phyloP scores from a whole-genome alignment of 2,888 invertebrate genomes.

The Hirtodrosophila duncani region DNA sequence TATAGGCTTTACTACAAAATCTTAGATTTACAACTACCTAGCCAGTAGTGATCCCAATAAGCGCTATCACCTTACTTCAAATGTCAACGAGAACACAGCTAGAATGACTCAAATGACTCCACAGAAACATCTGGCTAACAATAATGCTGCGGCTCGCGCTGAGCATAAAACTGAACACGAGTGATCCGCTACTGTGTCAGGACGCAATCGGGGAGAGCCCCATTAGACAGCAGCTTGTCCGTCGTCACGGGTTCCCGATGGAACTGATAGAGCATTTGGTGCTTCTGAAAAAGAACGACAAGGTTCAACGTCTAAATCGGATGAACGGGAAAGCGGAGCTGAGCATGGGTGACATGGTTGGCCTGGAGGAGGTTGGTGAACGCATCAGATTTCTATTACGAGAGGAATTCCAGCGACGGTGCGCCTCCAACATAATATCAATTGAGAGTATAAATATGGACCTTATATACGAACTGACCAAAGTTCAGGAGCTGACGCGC shows the following conservation, averaged over 20 bases:
- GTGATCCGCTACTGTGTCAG: slow-evolving; percentile 85
- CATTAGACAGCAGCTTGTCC: slow-evolving; percentile 77
- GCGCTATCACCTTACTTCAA: no score
- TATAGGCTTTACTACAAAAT: slow-evolving; percentile 54
- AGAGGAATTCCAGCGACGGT: slow-evolving; percentile 93
- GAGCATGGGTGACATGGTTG: slow-evolving; percentile 74
- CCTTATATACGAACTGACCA: slow-evolving; percentile 89
- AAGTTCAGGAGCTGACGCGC: slow-evolving; percentile 91
- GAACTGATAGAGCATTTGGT: slow-evolving; percentile 92
- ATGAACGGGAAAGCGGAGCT: slow-evolving; percentile 95
- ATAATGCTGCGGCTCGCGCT: slow-evolving; percentile 75
- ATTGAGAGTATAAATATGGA: slow-evolving; percentile 94
- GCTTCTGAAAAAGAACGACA: slow-evolving; percentile 89
- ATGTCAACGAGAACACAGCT: slow-evolving; percentile 7
- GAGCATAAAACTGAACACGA: slow-evolving; percentile 79
- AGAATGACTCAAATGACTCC: slow-evolving; percentile 16
- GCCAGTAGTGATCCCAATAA: no score
- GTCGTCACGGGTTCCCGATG: slow-evolving; percentile 89
- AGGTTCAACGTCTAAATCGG: slow-evolving; percentile 88
- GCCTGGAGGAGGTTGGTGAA: slow-evolving; percentile 32
- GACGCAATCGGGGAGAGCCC: slow-evolving; percentile 77
- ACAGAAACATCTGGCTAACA: slow-evolving; percentile 76
- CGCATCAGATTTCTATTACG: slow-evolving; percentile 20
- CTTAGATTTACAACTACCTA: slow-evolving; percentile 80
- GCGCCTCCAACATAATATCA: slow-evolving; percentile 92